A percentile compares a stretch with the other conserved stretches of the same genome.
These are phyloP conservation scores for Orbicella faveolata DNA, from an alignment of 64 coral and sea anemone genomes.

Conservation along the genomic window DNA sequence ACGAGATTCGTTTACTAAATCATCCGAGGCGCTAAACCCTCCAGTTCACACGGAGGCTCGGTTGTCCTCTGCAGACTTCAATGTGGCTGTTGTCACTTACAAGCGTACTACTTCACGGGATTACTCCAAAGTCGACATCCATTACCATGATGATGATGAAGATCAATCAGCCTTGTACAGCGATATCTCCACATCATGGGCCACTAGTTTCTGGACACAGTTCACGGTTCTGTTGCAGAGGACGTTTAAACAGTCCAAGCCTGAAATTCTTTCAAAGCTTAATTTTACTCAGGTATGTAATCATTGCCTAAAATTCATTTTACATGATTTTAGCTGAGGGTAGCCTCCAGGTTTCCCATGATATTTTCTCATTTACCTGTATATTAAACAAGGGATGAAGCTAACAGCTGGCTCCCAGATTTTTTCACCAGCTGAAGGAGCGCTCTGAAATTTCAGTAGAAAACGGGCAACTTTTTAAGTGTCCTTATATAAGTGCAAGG, in stretches of 20 bases:
- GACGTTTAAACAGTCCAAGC: conserved; percentile 96
- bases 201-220: conserved; percentile 97
- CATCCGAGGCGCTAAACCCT: background rate
- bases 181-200: conserved; percentile 71
- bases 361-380: too few relatives aligned
- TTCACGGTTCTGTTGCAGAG: conserved; percentile 78
- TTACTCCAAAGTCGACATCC: conserved; percentile 17
- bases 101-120: conserved; percentile 10
- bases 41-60: conserved; percentile 9
- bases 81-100: conserved; percentile 25
- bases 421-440: too few relatives aligned
- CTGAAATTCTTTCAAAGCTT: conserved; percentile 89
- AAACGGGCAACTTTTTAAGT: too few relatives aligned
- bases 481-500: too few relatives aligned
- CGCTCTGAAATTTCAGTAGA: too few relatives aligned
- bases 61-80: conserved; percentile 18
- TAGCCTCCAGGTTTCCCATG: too few relatives aligned
- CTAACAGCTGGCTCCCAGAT: too few relatives aligned
- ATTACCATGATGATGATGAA: conserved; percentile 58
- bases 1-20: background rate
- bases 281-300: conserved; percentile 77
- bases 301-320: too few relatives aligned
- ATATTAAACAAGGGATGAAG: too few relatives aligned
- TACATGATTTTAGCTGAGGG: too few relatives aligned
- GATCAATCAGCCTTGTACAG: conserved; percentile 60